A percentile compares a stretch with the other conserved stretches of the same genome.
Evolutionary conservation across 2,888 invertebrate species (phyloP).

Genomic region (Drosophila anomalata): DNA sequence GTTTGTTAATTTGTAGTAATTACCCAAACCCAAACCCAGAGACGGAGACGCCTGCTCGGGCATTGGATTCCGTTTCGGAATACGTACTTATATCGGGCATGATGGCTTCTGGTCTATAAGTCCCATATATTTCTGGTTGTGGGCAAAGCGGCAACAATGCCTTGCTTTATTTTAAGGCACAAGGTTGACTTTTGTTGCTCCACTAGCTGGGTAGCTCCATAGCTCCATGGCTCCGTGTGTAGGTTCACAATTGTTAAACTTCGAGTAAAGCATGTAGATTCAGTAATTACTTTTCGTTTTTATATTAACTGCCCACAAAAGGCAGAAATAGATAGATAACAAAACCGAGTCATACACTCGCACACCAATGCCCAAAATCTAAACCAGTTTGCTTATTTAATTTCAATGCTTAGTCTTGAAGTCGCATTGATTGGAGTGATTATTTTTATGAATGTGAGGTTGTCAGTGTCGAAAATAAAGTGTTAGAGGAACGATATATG

Average conservation of each 20-base stretch:
- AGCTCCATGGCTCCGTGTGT: slow-evolving; percentile 52
- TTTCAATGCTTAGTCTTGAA: slow-evolving; percentile 69
- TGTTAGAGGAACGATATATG: slow-evolving; percentile 10
- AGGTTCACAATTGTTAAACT: slow-evolving; percentile 65
- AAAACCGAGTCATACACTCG: slow-evolving; percentile 15
- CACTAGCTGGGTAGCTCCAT: slow-evolving; percentile 15
- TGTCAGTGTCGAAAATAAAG: slow-evolving; percentile 21
- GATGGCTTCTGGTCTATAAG: slow-evolving; percentile 23
- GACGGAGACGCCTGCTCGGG: slow-evolving; percentile 5
- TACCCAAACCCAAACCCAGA: slow-evolving; percentile 23
- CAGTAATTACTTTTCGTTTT: slow-evolving; percentile 69
- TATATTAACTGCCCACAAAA: slow-evolving; percentile 55
- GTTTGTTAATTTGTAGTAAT: slow-evolving; percentile 70
- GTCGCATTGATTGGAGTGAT: slow-evolving; percentile 70
- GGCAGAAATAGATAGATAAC: slow-evolving; percentile 30
- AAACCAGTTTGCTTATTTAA: slow-evolving; percentile 71
- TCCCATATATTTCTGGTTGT: slow-evolving; percentile 31
- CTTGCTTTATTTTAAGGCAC: slow-evolving; percentile 75
- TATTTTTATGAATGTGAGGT: slow-evolving; percentile 44
- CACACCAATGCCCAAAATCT: slow-evolving; percentile 27
- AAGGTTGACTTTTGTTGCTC: slow-evolving; percentile 62
- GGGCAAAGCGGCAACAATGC: slow-evolving; percentile 70
- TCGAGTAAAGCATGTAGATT: slow-evolving; percentile 46
- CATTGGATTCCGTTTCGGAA: slow-evolving; percentile 20
- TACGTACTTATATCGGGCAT: slow-evolving; percentile 32